These are phyloP conservation scores for Lanius collurio DNA, from an alignment of 2,113 vertebrate species.

Conservation along the genomic window DNA sequence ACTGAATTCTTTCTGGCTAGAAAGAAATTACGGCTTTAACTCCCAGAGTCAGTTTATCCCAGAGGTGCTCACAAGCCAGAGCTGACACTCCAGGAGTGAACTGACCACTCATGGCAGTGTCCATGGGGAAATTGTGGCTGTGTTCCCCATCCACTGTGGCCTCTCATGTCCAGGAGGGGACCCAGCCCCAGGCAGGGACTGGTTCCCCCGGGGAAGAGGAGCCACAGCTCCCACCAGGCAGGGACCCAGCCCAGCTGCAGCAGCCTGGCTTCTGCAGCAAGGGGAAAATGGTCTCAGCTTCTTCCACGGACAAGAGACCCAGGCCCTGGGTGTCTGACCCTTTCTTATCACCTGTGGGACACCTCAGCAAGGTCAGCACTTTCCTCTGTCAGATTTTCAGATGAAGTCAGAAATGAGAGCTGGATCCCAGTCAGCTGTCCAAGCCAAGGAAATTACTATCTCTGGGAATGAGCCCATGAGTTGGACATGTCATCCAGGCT, in stretches of 20 bases:
- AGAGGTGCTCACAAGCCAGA: background rate
- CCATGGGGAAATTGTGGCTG: accelerated
- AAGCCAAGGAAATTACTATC: background rate
- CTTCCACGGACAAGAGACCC: accelerated
- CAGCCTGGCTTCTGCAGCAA: background rate
- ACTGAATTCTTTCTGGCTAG: conserved; percentile 20
- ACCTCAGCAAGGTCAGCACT: background rate
- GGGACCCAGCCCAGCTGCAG: background rate
- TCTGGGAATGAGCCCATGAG: background rate
- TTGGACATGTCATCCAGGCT: background rate
- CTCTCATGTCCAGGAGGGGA: background rate
- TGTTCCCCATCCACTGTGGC: accelerated
- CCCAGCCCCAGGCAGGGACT: background rate
- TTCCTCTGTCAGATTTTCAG: background rate
- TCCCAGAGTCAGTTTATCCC: background rate
- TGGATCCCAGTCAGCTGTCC: background rate
- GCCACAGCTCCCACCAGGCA: accelerated
- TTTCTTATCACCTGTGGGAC: accelerated
- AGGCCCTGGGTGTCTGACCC: accelerated
- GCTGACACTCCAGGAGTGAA: background rate
- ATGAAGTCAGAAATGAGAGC: background rate
- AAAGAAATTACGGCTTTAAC: background rate
- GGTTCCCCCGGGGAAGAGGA: too few relatives aligned
- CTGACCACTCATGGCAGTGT: background rate
- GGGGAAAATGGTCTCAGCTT: too few relatives aligned